phyloP scores from a whole-genome alignment of 2,113 vertebrate genomes.

The Gymnobelideus leadbeateri region DNA sequence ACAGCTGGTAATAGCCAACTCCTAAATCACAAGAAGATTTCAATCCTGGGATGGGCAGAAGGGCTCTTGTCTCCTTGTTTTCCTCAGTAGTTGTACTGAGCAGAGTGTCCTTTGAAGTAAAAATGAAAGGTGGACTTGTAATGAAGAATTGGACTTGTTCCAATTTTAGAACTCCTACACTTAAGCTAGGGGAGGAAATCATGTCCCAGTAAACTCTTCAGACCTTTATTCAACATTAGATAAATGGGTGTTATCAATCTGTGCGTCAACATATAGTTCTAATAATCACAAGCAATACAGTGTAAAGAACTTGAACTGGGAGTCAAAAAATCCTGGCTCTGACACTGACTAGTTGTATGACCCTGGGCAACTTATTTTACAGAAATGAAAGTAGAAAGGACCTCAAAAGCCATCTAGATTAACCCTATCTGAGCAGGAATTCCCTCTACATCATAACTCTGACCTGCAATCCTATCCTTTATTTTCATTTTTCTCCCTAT shows the following conservation, averaged over 20 bases:
- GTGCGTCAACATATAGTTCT: neutral
- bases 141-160: neutral
- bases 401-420: neutral
- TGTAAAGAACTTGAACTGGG: neutral
- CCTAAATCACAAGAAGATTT: constrained; percentile 61
- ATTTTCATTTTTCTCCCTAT: neutral
- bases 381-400: neutral
- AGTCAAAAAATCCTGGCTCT: neutral
- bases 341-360: neutral
- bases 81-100: constrained; percentile 19
- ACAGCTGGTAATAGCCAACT: constrained; percentile 11
- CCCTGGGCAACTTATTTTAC: neutral
- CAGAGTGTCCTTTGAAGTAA: constrained; percentile 7
- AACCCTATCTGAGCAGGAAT: neutral
- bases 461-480: neutral
- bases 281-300: neutral
- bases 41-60: constrained; percentile 34
- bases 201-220: neutral
- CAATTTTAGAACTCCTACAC: neutral
- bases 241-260: neutral
- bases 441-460: neutral
- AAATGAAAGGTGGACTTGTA: neutral
- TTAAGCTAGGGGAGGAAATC: neutral
- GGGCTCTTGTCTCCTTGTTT: constrained; percentile 48
- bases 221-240: neutral